Evolutionary conservation across 1,140 invertebrate species (phyloP).

Genomic region (Psilanteris sp.): DNA sequence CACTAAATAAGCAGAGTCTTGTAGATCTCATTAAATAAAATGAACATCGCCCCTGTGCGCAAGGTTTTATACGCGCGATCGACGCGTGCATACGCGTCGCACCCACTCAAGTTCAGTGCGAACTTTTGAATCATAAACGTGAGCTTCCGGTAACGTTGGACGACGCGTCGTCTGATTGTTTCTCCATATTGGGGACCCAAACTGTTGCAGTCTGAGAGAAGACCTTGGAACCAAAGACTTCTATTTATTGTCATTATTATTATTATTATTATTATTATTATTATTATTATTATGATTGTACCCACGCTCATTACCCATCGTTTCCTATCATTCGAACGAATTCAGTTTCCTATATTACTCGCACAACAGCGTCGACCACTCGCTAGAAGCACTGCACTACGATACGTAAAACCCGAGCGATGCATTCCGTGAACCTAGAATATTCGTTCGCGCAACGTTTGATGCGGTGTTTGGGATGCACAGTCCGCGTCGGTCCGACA

Average conservation of each 20-base stretch:
- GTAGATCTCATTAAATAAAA: too few relatives aligned
- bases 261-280: slow-evolving; percentile 31
- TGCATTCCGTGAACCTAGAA: too few relatives aligned
- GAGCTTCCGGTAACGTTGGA: slow-evolving; percentile 50
- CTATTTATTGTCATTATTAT: slow-evolving; percentile 18
- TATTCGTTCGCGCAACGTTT: too few relatives aligned
- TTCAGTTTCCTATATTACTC: too few relatives aligned
- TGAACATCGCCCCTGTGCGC: not conserved
- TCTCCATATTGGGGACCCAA: slow-evolving; percentile 48
- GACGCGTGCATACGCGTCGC: not conserved
- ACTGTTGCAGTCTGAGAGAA: slow-evolving; percentile 26
- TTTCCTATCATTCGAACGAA: too few relatives aligned
- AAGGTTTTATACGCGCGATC: not conserved
- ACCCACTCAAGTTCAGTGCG: too few relatives aligned
- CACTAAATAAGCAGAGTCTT: slow-evolving; percentile 9
- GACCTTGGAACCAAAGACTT: slow-evolving; percentile 43
- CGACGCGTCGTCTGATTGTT: slow-evolving; percentile 28
- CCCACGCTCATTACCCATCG: not conserved
- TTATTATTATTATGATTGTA: too few relatives aligned
- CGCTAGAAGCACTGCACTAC: not conserved
- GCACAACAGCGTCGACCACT: too few relatives aligned
- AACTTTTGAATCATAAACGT: slow-evolving; percentile 42
- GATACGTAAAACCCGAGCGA: too few relatives aligned
- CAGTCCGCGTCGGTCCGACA: too few relatives aligned
- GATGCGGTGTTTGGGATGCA: too few relatives aligned